These are phyloP conservation scores for Drosophila acutilabella DNA, from an alignment of 2,888 invertebrate species.

Conservation along the genomic window DNA sequence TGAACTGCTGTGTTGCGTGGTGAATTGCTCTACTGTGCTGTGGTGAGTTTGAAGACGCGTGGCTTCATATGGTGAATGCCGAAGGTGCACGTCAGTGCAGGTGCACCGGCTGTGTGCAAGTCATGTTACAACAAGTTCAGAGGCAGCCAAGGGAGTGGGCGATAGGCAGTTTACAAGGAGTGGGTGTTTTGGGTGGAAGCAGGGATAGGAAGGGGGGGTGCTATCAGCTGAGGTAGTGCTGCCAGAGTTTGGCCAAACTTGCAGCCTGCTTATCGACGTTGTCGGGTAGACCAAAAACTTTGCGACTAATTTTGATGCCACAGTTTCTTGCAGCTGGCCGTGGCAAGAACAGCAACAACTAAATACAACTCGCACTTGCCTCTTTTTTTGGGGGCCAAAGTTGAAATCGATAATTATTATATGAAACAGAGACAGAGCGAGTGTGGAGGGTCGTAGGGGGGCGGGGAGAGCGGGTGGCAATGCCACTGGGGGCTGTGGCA, in stretches of 20 bases:
- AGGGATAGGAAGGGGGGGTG: neutral
- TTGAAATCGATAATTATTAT: slow-evolving; percentile 78
- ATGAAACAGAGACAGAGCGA: slow-evolving; percentile 31
- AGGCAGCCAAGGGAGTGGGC: neutral
- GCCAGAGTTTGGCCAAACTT: slow-evolving; percentile 40
- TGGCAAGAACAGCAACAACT: slow-evolving; percentile 25
- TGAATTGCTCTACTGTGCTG: slow-evolving; percentile 8
- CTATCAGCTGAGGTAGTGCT: slow-evolving; percentile 43
- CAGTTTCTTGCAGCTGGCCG: slow-evolving; percentile 43
- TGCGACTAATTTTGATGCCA: slow-evolving; percentile 60
- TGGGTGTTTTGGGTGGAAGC: no score
- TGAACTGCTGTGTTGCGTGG: slow-evolving; percentile 46
- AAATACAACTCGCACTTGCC: slow-evolving; percentile 14
- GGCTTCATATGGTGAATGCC: slow-evolving; percentile 41
- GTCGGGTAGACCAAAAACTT: slow-evolving; percentile 48
- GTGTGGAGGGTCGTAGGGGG: slow-evolving; percentile 32
- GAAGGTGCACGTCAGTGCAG: slow-evolving; percentile 52
- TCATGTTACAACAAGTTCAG: slow-evolving; percentile 40
- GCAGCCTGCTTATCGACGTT: slow-evolving; percentile 51
- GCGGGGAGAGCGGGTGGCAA: neutral
- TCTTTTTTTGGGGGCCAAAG: slow-evolving; percentile 50
- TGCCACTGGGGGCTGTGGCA: slow-evolving; percentile 26
- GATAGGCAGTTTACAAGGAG: no score
- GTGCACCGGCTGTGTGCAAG: slow-evolving; percentile 55
- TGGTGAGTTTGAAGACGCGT: slow-evolving; percentile 50